A percentile compares a stretch with the other conserved stretches of the same genome.
Evolutionary conservation across 1,140 invertebrate species (phyloP).

Genomic region (Vanessa tameamea): DNA sequence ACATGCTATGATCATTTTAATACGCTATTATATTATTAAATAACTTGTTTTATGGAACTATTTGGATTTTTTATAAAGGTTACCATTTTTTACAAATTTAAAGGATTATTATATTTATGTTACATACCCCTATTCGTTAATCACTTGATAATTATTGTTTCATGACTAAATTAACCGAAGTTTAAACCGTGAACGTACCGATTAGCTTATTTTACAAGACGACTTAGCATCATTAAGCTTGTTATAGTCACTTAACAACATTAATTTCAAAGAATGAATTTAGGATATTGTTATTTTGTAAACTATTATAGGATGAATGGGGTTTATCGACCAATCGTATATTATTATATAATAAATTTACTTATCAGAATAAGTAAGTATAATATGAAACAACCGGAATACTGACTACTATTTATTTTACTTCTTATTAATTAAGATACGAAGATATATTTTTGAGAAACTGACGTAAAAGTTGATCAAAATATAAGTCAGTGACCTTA

Average conservation of each 20-base stretch:
- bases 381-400: too few species aligned
- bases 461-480: slow-evolving; percentile 1
- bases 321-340: too few species aligned
- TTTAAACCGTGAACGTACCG: neutral
- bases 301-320: too few species aligned
- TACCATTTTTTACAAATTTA: too few species aligned
- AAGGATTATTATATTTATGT: neutral
- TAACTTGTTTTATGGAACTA: too few species aligned
- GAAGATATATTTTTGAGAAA: neutral
- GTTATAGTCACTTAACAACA: slow-evolving; percentile 12
- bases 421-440: too few species aligned
- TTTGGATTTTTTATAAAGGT: too few species aligned
- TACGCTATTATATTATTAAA: too few species aligned
- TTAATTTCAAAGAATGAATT: slow-evolving; percentile 7
- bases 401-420: too few species aligned
- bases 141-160: slow-evolving; percentile 4
- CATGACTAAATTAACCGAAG: neutral
- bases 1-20: too few species aligned
- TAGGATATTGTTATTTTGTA: neutral
- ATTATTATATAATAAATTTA: too few species aligned
- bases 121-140: neutral
- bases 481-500: slow-evolving; percentile 12
- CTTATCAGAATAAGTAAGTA: too few species aligned
- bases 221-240: neutral
- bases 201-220: slow-evolving; percentile 1